Evolutionary conservation across 1,140 invertebrate genomes (phyloP), one percentile per base, ranked within the genome.

Genomic region (Drosophila setifemur): DNA sequence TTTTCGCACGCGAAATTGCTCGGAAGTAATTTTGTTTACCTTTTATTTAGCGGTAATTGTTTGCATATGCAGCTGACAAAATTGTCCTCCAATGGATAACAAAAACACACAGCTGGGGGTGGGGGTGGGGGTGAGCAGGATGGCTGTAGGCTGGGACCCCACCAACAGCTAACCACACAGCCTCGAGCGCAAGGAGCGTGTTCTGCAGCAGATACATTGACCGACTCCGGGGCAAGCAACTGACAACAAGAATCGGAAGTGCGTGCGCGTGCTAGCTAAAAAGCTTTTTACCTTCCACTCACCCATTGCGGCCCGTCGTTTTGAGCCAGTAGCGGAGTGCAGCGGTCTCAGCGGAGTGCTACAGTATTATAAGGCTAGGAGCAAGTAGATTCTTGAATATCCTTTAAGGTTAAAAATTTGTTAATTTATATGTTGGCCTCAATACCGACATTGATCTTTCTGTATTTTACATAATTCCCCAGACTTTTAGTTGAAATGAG

Each of bases 21-120:
- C 74, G 79, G 81, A 83, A 83, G 70, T 83, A 85, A 83, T 83
- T 85, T 85, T 85, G 79, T 85, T 85, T 85, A 74, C 79, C 79
- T 85, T 78, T 85, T 85, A 85, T 86, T 85, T 75, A 75, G 79
- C 60, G 79, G 71, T 79, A 85, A 85, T 85, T 85, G 79, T 77
- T 85, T 85, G 81, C 71, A 85, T 82, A 79, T 85, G 81, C 74
- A 85, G 79, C 74, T 73, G 70, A 28, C 54, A 63, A 79, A 85
- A 85, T 79, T 85, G 79, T 85, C 74, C 69, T 47, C 49, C 63
- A 58, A 64, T 69, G 73, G 68, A 64, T 71, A 78, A 85, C 48
- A 73, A 48, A 49, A 74, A 78, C 64, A 78, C 53, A 58, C 26
- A 43, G 9, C 12, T 12, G 7, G 18, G 33, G 18, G 23, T 12